A percentile compares a stretch with the other conserved stretches of the same genome.
phyloP scores from a whole-genome alignment of 2,888 invertebrate species.

The Lepas anatifera region DNA sequence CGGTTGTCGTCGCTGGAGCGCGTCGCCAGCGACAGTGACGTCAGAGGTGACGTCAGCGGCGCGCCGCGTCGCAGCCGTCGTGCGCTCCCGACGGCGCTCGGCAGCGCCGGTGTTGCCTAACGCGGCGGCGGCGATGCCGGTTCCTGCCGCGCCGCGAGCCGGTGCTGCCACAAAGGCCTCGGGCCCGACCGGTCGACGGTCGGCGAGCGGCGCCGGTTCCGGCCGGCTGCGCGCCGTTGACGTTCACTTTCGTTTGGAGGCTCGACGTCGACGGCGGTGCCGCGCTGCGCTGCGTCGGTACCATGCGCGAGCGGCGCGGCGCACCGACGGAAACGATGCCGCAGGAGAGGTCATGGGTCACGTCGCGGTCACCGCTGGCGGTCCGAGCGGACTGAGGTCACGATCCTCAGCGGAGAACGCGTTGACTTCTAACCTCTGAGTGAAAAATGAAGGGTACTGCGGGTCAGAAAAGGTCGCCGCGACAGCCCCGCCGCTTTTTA shows the following conservation, averaged over 20 bases:
- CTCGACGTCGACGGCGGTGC: background rate
- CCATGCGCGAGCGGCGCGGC: background rate
- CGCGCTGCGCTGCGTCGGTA: background rate
- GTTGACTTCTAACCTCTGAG: no score
- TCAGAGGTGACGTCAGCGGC: no score
- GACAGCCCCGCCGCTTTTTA: no score
- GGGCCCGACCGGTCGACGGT: background rate
- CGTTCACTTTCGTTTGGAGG: conserved; percentile 7
- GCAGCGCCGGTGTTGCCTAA: background rate
- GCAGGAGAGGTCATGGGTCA: background rate
- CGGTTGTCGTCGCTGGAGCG: no score
- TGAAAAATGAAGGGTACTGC: no score
- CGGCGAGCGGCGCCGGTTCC: background rate
- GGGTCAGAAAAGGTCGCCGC: no score
- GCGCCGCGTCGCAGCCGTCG: background rate
- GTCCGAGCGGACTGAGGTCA: no score
- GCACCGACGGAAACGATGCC: background rate
- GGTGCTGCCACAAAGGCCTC: background rate
- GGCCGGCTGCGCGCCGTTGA: background rate
- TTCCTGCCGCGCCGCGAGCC: background rate
- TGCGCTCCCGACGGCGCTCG: background rate
- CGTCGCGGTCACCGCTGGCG: no score
- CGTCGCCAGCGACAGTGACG: no score
- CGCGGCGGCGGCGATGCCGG: background rate
- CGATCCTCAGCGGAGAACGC: no score